Evolutionary conservation across 1,140 invertebrate species (phyloP).

Genomic region (Pantala flavescens): DNA sequence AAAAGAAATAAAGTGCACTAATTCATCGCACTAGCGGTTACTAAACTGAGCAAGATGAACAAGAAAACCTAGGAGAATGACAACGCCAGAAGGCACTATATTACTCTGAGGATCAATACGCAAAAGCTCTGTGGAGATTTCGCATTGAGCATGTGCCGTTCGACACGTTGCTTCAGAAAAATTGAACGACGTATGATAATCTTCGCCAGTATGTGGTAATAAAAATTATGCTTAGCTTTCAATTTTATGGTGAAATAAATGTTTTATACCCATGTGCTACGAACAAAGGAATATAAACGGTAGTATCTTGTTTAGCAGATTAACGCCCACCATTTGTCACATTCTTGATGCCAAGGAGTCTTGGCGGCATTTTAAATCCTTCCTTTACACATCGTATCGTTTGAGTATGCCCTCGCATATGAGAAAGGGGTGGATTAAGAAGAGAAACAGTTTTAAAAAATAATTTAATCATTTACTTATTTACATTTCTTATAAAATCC

Average conservation of each 20-base stretch:
- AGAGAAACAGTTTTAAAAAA: too few relatives aligned
- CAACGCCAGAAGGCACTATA: slow-evolving; percentile 8
- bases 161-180: slow-evolving; percentile 1
- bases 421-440: too few relatives aligned
- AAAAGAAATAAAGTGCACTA: background rate
- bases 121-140: background rate
- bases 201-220: background rate
- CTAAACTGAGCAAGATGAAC: background rate
- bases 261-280: too few relatives aligned
- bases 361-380: background rate
- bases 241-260: too few relatives aligned
- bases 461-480: too few relatives aligned
- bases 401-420: too few relatives aligned
- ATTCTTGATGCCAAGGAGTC: background rate
- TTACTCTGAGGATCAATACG: slow-evolving; percentile 5
- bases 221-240: too few relatives aligned
- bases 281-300: background rate
- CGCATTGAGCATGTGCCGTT: slow-evolving; percentile 1
- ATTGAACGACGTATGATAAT: background rate
- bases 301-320: background rate
- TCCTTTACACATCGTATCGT: too few relatives aligned
- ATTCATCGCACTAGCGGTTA: background rate
- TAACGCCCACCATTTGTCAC: background rate
- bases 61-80: background rate
- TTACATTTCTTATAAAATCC: too few relatives aligned